Base-by-base conservation (phyloP, 2,797 vertebrate genomes). In the Chelon auratus region DNA sequence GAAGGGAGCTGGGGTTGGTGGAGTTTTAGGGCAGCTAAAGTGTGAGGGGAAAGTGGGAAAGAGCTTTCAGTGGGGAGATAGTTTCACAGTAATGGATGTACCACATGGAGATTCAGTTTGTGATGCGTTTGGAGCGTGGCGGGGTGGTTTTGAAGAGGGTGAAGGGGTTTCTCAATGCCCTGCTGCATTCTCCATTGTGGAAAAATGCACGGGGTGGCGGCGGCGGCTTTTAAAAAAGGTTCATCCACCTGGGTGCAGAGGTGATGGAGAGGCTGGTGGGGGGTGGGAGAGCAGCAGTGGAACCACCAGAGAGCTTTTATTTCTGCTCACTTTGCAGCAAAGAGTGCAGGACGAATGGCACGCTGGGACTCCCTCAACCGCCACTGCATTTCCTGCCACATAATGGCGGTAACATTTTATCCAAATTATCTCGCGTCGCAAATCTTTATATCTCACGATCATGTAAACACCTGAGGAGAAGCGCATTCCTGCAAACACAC, bases 31-130 rank as follows among this genome's bases (percentile, higher is more conserved):
- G 15, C 18, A 48, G 24, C 24, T 26, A 26, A 26, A 26, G 24
- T 37, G 63, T 1, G 18, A 22, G 60, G 43, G 45, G 78, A 71
- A 40, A n/a, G 54, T 3, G 10, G 65, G 67, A 78, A 75, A 62
- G 75, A 82, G 89, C 71, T 48, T 92, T 89, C 85, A 92, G 84
- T 55, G 57, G 90, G 90, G 85, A 91, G 78, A 81, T 80, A 84
- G 70, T 86, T 92, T 91, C 88, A 90, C 70, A 53, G 84, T 93
- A 91, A 93, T 93, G 87, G 88, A 89, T 91, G 82, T 79, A 89
- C 86, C 89, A 91, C 90, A 93, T 92, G 91, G 89, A 89, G 86
- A 75, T 87, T 80, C 77, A 77, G 83, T 87, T 89, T 89, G 88
- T 68, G 86, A 82, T 91, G 82, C 75, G 60, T 85, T 86, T 76